Conservation (phyloP, 2,113 vertebrate genomes). For the Platichthys stellatus region DNA sequence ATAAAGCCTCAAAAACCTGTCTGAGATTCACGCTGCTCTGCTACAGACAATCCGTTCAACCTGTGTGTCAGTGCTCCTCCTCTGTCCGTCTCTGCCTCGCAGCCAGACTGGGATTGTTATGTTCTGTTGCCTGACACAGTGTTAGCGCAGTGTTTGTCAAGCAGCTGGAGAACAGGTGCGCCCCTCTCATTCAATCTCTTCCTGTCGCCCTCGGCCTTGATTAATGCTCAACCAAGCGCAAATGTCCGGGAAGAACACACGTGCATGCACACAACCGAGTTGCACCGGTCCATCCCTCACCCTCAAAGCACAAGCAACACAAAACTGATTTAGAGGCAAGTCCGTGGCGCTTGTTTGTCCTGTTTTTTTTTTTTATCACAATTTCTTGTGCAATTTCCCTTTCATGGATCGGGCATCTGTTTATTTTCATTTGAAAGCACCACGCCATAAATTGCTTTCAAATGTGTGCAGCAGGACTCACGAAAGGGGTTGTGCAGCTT, state of each 20-base stretch:
- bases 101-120: constrained; percentile 50
- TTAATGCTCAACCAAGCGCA: constrained; percentile 56
- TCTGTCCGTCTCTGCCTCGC: constrained; percentile 11
- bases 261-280: constrained; percentile 2
- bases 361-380: not conserved
- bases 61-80: constrained; percentile 11
- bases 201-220: constrained; percentile 57
- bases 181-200: constrained; percentile 53
- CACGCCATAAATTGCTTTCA: not conserved
- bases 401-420: not conserved
- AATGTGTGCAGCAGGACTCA: constrained; percentile 79
- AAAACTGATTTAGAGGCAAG: constrained; percentile 17
- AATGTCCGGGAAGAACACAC: constrained; percentile 43
- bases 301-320: constrained; percentile 8
- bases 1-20: too few species aligned
- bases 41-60: constrained; percentile 5
- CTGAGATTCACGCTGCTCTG: not conserved
- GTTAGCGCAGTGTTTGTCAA: constrained; percentile 61
- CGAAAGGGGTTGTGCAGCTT: constrained; percentile 90
- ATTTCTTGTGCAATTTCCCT: not conserved
- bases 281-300: not conserved
- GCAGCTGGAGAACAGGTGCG: constrained; percentile 76
- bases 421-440: not conserved
- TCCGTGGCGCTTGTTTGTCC: not conserved
- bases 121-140: constrained; percentile 63